These are phyloP conservation scores for Sarcophaga peregrina DNA, from an alignment of 1,140 invertebrate genomes.

Conservation along the genomic window DNA sequence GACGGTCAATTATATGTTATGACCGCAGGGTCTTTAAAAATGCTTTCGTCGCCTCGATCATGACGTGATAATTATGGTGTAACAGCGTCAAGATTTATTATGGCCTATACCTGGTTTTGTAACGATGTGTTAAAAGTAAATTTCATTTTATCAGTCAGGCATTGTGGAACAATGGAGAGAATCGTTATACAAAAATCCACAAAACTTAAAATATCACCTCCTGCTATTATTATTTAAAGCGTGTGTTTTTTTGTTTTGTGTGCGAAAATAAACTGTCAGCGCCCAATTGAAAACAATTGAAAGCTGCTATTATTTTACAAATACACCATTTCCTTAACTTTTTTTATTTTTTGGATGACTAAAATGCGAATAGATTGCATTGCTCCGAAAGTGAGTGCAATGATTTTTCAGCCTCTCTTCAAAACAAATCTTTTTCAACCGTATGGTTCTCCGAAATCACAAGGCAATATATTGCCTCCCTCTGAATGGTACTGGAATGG, in stretches of 20 bases:
- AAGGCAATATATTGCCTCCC: too few species aligned
- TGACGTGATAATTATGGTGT: constrained; percentile 45
- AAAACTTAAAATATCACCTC: constrained; percentile 40
- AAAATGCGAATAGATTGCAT: too few species aligned
- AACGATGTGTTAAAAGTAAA: constrained; percentile 46
- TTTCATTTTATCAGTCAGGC: constrained; percentile 6
- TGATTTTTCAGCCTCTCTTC: too few species aligned
- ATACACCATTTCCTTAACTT: not conserved
- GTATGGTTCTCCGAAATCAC: too few species aligned
- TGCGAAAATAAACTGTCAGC: constrained; percentile 1
- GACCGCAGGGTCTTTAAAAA: constrained; percentile 17
- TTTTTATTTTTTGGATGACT: not conserved
- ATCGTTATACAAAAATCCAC: constrained; percentile 33
- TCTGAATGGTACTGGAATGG: too few species aligned
- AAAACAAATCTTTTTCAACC: too few species aligned
- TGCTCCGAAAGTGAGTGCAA: too few species aligned
- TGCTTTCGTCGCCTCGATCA: constrained; percentile 40
- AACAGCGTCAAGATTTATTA: constrained; percentile 36
- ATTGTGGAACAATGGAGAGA: not conserved
- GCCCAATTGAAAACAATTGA: not conserved
- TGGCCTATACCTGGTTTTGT: constrained; percentile 22
- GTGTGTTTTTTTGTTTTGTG: not conserved
- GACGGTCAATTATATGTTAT: constrained; percentile 34
- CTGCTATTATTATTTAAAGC: not conserved
- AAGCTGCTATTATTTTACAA: not conserved